Evolutionary conservation across 2,888 invertebrate genomes (phyloP), one percentile per base, ranked within the genome.

Genomic region (Drosophila helvetica): DNA sequence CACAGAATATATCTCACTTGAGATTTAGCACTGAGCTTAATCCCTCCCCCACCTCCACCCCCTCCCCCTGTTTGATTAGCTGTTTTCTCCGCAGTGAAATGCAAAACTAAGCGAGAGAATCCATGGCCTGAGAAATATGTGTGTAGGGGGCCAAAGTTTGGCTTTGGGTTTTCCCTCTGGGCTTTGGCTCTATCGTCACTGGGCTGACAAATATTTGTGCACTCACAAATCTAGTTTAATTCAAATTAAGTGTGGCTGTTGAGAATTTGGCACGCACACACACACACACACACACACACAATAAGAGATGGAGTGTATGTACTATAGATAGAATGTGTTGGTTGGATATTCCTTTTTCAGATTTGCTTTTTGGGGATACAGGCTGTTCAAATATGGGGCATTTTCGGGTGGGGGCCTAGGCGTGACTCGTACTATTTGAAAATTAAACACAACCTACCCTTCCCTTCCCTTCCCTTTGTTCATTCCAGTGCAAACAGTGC

Each of bases 401-500:
- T 66, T 77, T 67, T 59, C 38, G 46, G n/a, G 1, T 22, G 22
- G 45, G 10, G 60, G 56, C 12, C 30, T 12, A 47, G 42, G 57
- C 66, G 47, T 75, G 66, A 63, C 69, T 77, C 50, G 59, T 47
- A 60, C 7, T 62, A n/a, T 43, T 30, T 22, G 18, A 47, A n/a
- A 62, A 48, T 65, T 72, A 62, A 65, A 64, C 57, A 63, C 62
- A 61, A 76, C 50, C 19, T 43, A 76, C 50, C 19, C 38, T 38
- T n/a, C 25, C 46, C 38, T 27, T 12, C 43, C 19, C 25, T 38
- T 54, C 8, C 43, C 15, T 38, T 19, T 65, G n/a, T 65, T 68
- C 68, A 9, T 89, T 91, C 6, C 83, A 92, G 92, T 99, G 99
- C 93, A 97, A 98, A 92, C 98, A 98, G 92, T 99, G 99, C 91